Conservation (phyloP, 2,113 vertebrate species). For the Percopsis transmontana region DNA sequence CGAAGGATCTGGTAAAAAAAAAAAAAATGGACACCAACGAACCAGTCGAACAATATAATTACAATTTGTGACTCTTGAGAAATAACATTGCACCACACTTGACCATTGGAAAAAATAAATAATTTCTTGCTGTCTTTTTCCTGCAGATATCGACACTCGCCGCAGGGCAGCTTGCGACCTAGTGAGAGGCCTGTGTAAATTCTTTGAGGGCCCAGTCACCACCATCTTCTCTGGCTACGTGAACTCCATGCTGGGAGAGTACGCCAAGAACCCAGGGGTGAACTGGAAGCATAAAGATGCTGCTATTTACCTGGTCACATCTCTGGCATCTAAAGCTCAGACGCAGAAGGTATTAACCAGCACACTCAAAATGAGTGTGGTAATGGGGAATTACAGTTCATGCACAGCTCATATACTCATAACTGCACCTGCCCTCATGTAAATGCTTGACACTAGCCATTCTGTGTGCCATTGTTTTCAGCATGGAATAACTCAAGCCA, state of each 20-base stretch:
- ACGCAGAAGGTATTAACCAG: slow-evolving; percentile 90
- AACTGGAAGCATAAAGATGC: slow-evolving; percentile 99
- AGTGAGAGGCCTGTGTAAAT: slow-evolving; percentile 95
- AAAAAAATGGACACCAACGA: too few species aligned
- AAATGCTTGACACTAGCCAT: too few species aligned
- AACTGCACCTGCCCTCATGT: too few species aligned
- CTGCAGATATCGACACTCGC: slow-evolving; percentile 94
- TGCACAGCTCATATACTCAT: too few species aligned
- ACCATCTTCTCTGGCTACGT: slow-evolving; percentile 98
- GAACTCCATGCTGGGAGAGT: slow-evolving; percentile 94
- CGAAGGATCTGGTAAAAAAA: slow-evolving; percentile 94
- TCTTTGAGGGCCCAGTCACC: slow-evolving; percentile 95
- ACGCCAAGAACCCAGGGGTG: slow-evolving; percentile 89
- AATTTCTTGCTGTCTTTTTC: background rate
- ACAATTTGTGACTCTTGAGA: background rate
- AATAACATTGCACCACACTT: background rate
- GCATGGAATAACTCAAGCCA: slow-evolving; percentile 99
- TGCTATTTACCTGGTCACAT: slow-evolving; percentile 97
- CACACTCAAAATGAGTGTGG: background rate
- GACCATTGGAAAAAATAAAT: background rate
- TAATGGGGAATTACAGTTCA: background rate
- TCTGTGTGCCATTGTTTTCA: slow-evolving; percentile 56
- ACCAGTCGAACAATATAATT: background rate
- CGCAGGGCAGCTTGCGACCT: slow-evolving; percentile 96
- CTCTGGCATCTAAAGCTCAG: slow-evolving; percentile 97